Evolutionary conservation across 1,140 invertebrate genomes (phyloP).

Genomic region (Pogonus chalceus): DNA sequence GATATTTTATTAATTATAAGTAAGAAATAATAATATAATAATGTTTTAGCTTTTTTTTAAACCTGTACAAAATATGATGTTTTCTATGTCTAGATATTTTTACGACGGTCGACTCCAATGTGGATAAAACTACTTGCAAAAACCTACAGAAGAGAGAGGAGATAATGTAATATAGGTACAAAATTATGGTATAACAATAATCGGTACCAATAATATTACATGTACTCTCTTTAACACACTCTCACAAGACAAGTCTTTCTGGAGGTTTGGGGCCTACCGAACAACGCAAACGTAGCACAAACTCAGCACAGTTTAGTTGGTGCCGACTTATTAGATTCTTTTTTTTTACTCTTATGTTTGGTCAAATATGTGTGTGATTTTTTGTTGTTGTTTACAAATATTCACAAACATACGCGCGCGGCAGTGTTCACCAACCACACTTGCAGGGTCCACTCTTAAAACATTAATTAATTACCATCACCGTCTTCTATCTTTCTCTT

Average conservation of each 20-base stretch:
- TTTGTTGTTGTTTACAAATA: neutral
- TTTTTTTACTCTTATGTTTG: neutral
- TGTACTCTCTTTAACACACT: too few relatives aligned
- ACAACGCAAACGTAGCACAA: neutral
- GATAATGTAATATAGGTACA: too few relatives aligned
- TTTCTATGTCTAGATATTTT: too few relatives aligned
- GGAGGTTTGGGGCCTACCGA: too few relatives aligned
- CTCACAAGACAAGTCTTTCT: too few relatives aligned
- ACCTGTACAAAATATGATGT: neutral
- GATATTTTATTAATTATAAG: too few relatives aligned
- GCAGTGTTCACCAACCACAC: neutral
- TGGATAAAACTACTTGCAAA: too few relatives aligned
- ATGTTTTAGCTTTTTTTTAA: neutral
- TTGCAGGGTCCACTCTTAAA: neutral
- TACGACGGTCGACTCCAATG: too few relatives aligned
- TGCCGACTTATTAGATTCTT: neutral
- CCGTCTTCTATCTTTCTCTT: conserved; percentile 61
- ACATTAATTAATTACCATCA: conserved; percentile 23
- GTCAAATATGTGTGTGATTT: neutral
- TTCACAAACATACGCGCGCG: neutral
- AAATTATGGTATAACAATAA: too few relatives aligned
- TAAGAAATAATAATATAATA: too few relatives aligned
- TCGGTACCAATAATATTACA: too few relatives aligned
- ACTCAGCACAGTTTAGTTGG: neutral
- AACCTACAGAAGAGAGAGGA: too few relatives aligned